Base-by-base conservation (phyloP, 2,888 invertebrate species). In the Drosophila vallismaia region DNA sequence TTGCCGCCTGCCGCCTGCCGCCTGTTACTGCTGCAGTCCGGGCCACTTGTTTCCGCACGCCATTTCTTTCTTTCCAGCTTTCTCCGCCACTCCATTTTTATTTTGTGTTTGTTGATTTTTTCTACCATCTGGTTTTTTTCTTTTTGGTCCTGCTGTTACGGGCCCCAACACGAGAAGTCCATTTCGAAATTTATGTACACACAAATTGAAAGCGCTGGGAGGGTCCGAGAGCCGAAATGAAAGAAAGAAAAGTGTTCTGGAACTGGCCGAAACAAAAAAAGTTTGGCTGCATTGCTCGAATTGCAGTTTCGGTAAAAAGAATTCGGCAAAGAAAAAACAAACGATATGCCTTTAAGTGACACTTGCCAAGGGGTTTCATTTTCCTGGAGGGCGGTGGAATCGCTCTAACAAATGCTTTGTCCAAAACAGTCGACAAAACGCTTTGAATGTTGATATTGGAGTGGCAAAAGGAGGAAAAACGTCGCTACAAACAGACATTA, bases 111-210 rank as follows among this genome's bases (percentile, higher is more conserved):
- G 12, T 56, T 56, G 26, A 8, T 36, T 55, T 68, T 52, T 54
- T 67, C 29, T 28, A 36, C 29, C 63, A 64, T 38, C 46, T 62
- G 6, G 4, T 28, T 60, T 55, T 36, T 60, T 9, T 38, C 6
- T n/a, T 36, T 36, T 36, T 36, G 2, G 40, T 19, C 40, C 26
- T 68, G 58, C 48, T 68, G 54, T 70, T 76, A 74, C 29, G 45
- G 71, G 62, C 59, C 71, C 57, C 67, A 81, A 86, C 86, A 86
- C 74, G 76, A 86, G 72, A 88, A 86, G 84, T 86, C 86, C 86
- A 86, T 88, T 86, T 79, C 74, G 81, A 76, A 86, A 86, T 86
- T 88, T 88, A 86, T 86, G 81, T 85, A 76, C 81, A 80, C 81
- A 86, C 86, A 80, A 87, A 80, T 77, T 82, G 86, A 80, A 82